Evolutionary conservation across 2,797 vertebrate species (phyloP), one percentile per base, ranked within the genome.

Genomic region (Apogon hyalosoma): DNA sequence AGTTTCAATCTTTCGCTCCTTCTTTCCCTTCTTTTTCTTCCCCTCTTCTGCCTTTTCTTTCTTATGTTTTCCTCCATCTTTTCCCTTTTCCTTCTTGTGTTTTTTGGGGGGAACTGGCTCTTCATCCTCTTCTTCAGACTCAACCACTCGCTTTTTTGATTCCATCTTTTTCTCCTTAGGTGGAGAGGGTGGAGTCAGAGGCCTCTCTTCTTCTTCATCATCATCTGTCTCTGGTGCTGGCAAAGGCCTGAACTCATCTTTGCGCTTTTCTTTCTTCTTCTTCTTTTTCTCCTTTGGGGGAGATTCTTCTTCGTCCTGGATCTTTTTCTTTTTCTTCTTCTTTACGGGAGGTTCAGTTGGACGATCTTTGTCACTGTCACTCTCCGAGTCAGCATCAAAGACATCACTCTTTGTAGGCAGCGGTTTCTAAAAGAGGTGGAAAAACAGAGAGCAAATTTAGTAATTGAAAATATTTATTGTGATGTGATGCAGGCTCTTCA

Each of bases 371-470:
- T 96, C 95, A 31, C 87, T 87, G 36, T 98, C 96, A 0, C 92
- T 96, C 66, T 97, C 96, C 0, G 96, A 97, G 71, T 97, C 95
- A 4, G 96, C 95, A 69, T 98, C 95, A 75, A 97, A 97, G 72
- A 97, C 80, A 53, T 98, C 97, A 15, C 93, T 95, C 78, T 93
- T 96, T 79, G 94, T 87, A n/a, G 93, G 93, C 0, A 96, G 83
- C 0, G 95, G 69, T 82, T 95, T 97, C 94, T 96, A 40, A 87
- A 62, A 48, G 33, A 9, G 52, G 3, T 6, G 24, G 24, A 28
- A 28, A 80, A 16, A 4, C 10, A 11, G 31, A 63, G 16, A 38
- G 19, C 14, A 9, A 67, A 33, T 1, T 11, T 50, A 60, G 40
- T 46, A 28, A 28, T 58, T 40, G 24, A 21, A 0, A 46, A 55